phyloP scores from a whole-genome alignment of 2,797 vertebrate species.

The Hyperoplus lanceolatus region DNA sequence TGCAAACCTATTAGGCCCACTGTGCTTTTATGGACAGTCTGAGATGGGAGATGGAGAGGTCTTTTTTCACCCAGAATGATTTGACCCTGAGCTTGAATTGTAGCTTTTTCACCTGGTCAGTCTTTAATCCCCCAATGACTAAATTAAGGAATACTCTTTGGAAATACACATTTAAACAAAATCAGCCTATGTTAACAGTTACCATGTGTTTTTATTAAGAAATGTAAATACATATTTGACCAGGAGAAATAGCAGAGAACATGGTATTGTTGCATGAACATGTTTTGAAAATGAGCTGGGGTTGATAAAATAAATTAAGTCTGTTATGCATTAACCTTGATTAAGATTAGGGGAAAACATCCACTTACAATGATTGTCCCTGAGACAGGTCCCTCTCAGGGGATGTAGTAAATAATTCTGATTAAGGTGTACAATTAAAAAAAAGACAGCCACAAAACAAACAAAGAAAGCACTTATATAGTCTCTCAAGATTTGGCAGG shows the following conservation, averaged over 20 bases:
- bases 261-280: not conserved
- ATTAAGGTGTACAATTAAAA: not conserved
- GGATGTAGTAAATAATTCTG: too few relatives aligned
- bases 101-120: constrained; percentile 27
- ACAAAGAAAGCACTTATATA: not conserved
- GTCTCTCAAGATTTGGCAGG: not conserved
- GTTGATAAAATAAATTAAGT: not conserved
- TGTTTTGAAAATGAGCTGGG: not conserved
- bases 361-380: not conserved
- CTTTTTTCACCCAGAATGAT: constrained; percentile 47
- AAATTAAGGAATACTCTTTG: not conserved
- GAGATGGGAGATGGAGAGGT: constrained; percentile 44
- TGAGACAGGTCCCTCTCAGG: not conserved
- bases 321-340: not conserved
- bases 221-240: not conserved
- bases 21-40: constrained; percentile 51
- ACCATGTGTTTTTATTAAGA: not conserved
- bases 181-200: not conserved
- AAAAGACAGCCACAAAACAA: too few relatives aligned
- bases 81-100: constrained; percentile 40
- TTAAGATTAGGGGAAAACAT: not conserved
- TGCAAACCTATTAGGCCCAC: constrained; percentile 59
- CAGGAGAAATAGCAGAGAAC: not conserved
- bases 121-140: constrained; percentile 9
- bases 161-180: not conserved